Evolutionary conservation across 2,888 invertebrate genomes (phyloP).

Genomic region (Tolmerus cingulatus): DNA sequence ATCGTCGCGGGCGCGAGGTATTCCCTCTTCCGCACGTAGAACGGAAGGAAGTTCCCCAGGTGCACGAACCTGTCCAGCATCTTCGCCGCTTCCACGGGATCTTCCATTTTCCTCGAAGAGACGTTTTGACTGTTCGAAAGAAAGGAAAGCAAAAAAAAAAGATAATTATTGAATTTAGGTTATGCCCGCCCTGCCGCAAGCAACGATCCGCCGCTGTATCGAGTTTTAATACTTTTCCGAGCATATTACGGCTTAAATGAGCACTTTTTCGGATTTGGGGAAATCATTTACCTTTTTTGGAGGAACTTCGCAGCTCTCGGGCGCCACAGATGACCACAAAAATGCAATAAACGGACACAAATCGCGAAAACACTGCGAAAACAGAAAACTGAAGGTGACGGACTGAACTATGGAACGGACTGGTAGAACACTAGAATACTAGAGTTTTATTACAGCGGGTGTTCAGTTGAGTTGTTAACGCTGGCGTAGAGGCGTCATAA

Average conservation of each 20-base stretch:
- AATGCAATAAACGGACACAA: background rate
- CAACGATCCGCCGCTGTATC: background rate
- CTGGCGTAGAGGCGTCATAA: no score
- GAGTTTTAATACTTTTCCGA: background rate
- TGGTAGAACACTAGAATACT: background rate
- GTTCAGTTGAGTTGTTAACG: background rate
- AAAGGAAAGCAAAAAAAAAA: background rate
- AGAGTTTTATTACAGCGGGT: background rate
- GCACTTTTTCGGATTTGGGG: background rate
- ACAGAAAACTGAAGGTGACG: background rate
- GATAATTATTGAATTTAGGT: background rate
- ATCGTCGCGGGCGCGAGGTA: background rate
- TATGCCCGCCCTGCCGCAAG: background rate
- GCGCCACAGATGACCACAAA: background rate
- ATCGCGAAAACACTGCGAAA: background rate
- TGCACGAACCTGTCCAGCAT: constrained; percentile 4
- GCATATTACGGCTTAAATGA: background rate
- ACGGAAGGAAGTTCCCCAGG: background rate
- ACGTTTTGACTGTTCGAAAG: background rate
- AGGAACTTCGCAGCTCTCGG: background rate
- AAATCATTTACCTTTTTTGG: background rate
- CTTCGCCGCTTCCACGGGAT: background rate
- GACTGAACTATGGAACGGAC: background rate
- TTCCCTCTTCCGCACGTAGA: background rate
- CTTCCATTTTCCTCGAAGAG: background rate